A percentile compares a stretch with the other conserved stretches of the same genome.
phyloP scores from a whole-genome alignment of 2,113 vertebrate species.

The Antennarius striatus region DNA sequence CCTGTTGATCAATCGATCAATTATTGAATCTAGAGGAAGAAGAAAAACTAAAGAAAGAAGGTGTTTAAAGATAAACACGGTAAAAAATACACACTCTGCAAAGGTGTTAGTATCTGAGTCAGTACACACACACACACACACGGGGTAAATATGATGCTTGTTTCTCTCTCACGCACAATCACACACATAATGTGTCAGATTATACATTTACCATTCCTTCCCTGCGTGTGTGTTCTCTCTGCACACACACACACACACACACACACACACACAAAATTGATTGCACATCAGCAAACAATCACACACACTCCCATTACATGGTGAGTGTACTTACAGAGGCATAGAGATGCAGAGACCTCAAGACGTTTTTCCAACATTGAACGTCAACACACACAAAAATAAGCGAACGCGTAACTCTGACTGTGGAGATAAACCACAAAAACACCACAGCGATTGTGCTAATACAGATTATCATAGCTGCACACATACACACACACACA shows the following conservation, averaged over 20 bases:
- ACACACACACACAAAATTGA: slow-evolving; percentile 9
- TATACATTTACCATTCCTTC: too few species aligned
- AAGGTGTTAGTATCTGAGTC: too few species aligned
- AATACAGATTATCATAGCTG: slow-evolving; percentile 55
- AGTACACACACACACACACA: too few species aligned
- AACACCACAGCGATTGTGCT: slow-evolving; percentile 21
- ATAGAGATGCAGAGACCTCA: slow-evolving; percentile 69
- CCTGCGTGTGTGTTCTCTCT: too few species aligned
- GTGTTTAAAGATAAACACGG: too few species aligned
- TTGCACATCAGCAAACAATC: slow-evolving; percentile 68
- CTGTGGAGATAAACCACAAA: slow-evolving; percentile 45
- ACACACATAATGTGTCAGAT: too few species aligned
- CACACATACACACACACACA: slow-evolving; percentile 40
- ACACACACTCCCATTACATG: slow-evolving; percentile 66
- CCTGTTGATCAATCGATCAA: too few species aligned
- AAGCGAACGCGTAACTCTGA: slow-evolving; percentile 52
- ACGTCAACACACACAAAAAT: slow-evolving; percentile 58
- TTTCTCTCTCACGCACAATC: too few species aligned
- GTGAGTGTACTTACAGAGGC: slow-evolving; percentile 76
- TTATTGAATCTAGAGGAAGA: too few species aligned
- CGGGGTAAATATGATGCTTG: too few species aligned
- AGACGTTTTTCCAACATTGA: slow-evolving; percentile 69
- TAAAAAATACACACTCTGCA: too few species aligned
- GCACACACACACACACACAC: slow-evolving; percentile 9
- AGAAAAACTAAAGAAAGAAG: too few species aligned